Percentiles rank a stretch among this genome's conserved stretches.
Evolutionary conservation across 2,797 vertebrate genomes (phyloP).

Genomic region (Gadopsis marmoratus): DNA sequence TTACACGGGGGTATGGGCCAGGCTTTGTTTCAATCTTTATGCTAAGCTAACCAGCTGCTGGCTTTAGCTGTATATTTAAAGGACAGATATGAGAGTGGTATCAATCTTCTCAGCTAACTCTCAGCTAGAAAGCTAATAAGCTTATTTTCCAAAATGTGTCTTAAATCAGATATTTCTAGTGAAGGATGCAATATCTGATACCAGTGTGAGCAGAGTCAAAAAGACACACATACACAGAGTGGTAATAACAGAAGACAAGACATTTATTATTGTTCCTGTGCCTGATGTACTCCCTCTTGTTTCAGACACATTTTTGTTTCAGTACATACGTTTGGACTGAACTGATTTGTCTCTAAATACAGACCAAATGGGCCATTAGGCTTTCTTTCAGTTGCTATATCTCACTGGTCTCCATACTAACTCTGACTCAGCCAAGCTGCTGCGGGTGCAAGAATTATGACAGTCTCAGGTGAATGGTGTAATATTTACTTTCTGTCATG

Average conservation of each 20-base stretch:
- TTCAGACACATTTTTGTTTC: conserved; percentile 50
- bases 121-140: neutral
- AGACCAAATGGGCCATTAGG: conserved; percentile 55
- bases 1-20: neutral
- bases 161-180: neutral
- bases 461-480: conserved; percentile 45
- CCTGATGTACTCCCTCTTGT: conserved; percentile 11
- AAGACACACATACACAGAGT: neutral
- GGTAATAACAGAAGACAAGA: conserved; percentile 7
- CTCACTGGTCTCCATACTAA: conserved; percentile 38
- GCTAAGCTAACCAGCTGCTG: neutral
- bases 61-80: neutral
- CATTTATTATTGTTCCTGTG: neutral
- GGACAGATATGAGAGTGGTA: neutral
- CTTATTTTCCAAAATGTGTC: neutral
- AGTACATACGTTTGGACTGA: conserved; percentile 22
- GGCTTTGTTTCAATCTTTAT: neutral
- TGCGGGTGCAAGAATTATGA: conserved; percentile 32
- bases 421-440: conserved; percentile 36
- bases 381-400: conserved; percentile 34
- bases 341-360: conserved; percentile 38
- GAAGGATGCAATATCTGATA: neutral
- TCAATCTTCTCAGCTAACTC: neutral
- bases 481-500: conserved; percentile 64
- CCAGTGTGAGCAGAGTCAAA: neutral